Evolutionary conservation across 2,113 vertebrate genomes (phyloP).

Genomic region (Lethenteron reissneri): DNA sequence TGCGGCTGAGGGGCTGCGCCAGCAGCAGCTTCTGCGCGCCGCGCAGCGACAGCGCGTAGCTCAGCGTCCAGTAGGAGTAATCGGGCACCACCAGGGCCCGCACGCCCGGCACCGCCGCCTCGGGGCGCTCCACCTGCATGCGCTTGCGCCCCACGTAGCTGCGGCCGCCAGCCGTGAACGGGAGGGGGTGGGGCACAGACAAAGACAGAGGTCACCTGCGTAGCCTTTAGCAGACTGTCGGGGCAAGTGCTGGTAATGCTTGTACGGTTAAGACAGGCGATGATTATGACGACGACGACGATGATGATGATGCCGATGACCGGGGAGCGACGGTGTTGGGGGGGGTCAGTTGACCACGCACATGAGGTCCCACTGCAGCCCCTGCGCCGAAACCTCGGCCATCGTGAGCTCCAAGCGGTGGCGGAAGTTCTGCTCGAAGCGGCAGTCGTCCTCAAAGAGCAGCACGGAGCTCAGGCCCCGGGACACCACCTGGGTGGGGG

Average conservation of each 20-base stretch:
- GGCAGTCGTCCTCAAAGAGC: constrained; percentile 73
- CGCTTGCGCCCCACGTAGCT: constrained; percentile 85
- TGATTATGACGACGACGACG: too few relatives aligned
- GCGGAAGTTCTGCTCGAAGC: constrained; percentile 77
- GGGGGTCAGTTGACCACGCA: constrained; percentile 24
- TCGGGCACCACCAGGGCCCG: constrained; percentile 67
- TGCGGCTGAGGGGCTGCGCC: constrained; percentile 50
- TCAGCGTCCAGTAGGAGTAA: constrained; percentile 92
- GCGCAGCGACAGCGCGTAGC: constrained; percentile 52
- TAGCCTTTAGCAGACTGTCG: too few relatives aligned
- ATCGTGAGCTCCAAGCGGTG: constrained; percentile 50
- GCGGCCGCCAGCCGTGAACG: constrained; percentile 3
- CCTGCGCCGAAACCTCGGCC: constrained; percentile 35
- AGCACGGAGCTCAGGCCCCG: constrained; percentile 40
- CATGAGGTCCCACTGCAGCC: constrained; percentile 92
- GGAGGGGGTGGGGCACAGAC: too few relatives aligned
- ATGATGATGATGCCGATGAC: too few relatives aligned
- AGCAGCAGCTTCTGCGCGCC: constrained; percentile 60
- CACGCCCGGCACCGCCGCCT: constrained; percentile 54
- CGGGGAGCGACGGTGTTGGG: too few relatives aligned
- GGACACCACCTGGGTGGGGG: constrained; percentile 36
- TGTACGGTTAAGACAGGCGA: too few relatives aligned
- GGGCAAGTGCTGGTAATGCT: too few relatives aligned
- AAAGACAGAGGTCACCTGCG: too few relatives aligned
- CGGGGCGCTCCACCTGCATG: constrained; percentile 74